Base-by-base conservation (phyloP, 2,888 invertebrate genomes). In the Athalia circularis region DNA sequence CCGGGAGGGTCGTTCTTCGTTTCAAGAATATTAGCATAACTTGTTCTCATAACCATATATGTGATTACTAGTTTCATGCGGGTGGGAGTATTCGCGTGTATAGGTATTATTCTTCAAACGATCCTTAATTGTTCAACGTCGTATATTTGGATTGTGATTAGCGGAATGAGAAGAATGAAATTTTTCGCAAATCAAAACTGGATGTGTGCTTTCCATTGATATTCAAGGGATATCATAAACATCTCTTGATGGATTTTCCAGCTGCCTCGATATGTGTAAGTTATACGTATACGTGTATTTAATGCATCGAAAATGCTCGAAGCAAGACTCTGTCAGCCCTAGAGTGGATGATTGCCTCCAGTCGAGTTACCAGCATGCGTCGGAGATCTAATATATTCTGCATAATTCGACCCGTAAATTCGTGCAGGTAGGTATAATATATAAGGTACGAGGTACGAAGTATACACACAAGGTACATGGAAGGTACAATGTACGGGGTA, bases 21-120 rank as follows among this genome's bases (percentile, higher is more conserved):
- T 61, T 75, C 75, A 78, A 54, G 52, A 74, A 77, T 75, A 83
- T 82, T 81, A 82, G 79, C 81, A 79, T 80, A 81, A 81, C 79
- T 81, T 78, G 77, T 80, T 68, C 79, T 81, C 79, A 81, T 81
- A 82, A 81, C 72, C 72, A 72, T 72, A 57, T 59, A 59, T 72
- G 72, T 59, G 72, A 72, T 72, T 72, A 72, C 72, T 47, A 72
- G 72, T 45, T 47, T 47, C 72, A 72, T 13, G 59, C 59, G 72
- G 29, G 72, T 45, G 57, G 59, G 59, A 47, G 72, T 47, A 67
- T 43, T 13, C 59, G 47, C 59, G 47, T 59, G 57, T 29, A 29
- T 29, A 29, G 29, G 29, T 29, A 29, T 29, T 29, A 29, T 29
- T 29, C 29, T 29, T 29, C 2, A 29, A 72, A 59, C 15, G 72